phyloP scores from a whole-genome alignment of 2,888 invertebrate species.

The Chrysotoxum bicinctum region DNA sequence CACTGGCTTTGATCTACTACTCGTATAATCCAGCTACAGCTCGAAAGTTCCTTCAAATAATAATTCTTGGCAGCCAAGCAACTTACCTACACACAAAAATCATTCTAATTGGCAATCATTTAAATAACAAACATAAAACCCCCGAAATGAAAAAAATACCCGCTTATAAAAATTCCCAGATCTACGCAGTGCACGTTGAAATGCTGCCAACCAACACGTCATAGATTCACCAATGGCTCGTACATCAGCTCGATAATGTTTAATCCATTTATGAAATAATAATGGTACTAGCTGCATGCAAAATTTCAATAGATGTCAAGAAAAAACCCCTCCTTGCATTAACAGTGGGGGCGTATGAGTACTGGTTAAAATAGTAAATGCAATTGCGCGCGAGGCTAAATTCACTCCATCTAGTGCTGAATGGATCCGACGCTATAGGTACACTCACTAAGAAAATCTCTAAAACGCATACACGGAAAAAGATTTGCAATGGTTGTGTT shows the following conservation, averaged over 20 bases:
- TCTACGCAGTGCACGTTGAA: background rate
- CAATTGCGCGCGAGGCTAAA: slow-evolving; percentile 61
- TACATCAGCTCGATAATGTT: slow-evolving; percentile 28
- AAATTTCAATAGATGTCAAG: slow-evolving; percentile 39
- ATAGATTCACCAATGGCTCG: slow-evolving; percentile 30
- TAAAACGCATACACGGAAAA: background rate
- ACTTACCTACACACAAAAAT: background rate
- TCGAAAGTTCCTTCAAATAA: background rate
- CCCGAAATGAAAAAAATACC: background rate
- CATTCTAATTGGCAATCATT: background rate
- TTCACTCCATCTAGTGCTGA: slow-evolving; percentile 29
- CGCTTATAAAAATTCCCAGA: background rate
- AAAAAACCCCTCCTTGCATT: slow-evolving; percentile 11
- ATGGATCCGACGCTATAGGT: slow-evolving; percentile 18
- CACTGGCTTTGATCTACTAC: too few species aligned
- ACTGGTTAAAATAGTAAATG: slow-evolving; percentile 27
- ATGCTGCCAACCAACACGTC: slow-evolving; percentile 25
- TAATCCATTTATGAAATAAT: slow-evolving; percentile 27
- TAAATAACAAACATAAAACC: background rate
- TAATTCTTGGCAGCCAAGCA: background rate
- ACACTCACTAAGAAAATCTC: background rate
- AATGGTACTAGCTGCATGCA: slow-evolving; percentile 9
- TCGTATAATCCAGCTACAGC: too few species aligned
- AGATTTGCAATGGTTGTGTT: slow-evolving; percentile 16
- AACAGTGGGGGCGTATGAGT: slow-evolving; percentile 46